Base-by-base conservation (phyloP, 2,888 invertebrate genomes). In the Thymelicus acteon region DNA sequence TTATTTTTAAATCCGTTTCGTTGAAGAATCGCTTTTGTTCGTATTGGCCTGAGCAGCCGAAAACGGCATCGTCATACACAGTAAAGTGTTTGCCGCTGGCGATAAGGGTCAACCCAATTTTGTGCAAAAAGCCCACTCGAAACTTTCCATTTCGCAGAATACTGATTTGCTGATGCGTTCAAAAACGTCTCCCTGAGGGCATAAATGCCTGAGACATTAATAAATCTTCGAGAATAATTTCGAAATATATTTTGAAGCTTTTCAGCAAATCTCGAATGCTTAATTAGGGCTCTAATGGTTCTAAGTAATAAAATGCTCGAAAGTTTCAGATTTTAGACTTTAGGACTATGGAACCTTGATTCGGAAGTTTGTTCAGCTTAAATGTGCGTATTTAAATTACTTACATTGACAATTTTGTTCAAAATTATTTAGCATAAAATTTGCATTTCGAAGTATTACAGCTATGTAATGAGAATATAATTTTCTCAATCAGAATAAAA, bases 61-160 rank as follows among this genome's bases (percentile, higher is more conserved):
- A 71, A 71, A 71, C 60, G 71, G 66, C 71, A 71, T 57, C 66
- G 71, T 66, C 71, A 71, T 71, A 71, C 37, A 65, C 62, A 57
- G 58, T 63, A 60, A 69, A 54, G 71, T 71, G 72, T 69, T 74
- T 74, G 72, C 73, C 73, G 76, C 60, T 63, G 66, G 68, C 71
- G 62, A 54, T 72, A 71, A 74, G 72, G 71, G 74, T 68, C 74
- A 74, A 68, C 77, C 76, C 77, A 77, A 81, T 80, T 79, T 78
- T 75, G 75, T 77, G 73, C 73, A 75, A 78, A 80, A 64, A 63
- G 60, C 40, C 67, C 52, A 70, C 70, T 70, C 60, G 49, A 64
- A 70, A 64, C 69, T 69, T 58, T 69, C 69, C 48, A 64, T 63
- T 63, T 70, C 58, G 70, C 63, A 40, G 69, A 63, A 69, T 69